phyloP scores from a whole-genome alignment of 2,888 invertebrate genomes.

The Drosophila aldrichi region DNA sequence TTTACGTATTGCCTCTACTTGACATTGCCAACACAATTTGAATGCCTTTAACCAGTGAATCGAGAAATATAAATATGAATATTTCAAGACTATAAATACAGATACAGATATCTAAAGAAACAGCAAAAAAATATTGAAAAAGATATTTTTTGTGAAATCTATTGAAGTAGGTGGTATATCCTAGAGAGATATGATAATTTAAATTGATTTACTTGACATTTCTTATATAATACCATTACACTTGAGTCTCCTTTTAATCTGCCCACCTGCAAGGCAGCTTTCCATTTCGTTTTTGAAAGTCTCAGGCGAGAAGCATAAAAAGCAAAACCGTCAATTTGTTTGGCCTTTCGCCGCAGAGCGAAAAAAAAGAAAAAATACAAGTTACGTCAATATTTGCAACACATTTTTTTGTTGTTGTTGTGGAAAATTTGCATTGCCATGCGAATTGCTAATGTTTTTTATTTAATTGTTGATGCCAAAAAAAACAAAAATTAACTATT shows the following conservation, averaged over 20 bases:
- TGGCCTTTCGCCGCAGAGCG: slow-evolving; percentile 63
- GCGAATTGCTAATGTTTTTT: slow-evolving; percentile 62
- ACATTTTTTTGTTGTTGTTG: slow-evolving; percentile 23
- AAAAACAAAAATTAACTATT: slow-evolving; percentile 18
- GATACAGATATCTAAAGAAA: neutral
- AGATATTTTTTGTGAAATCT: too few species aligned
- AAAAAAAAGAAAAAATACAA: slow-evolving; percentile 37
- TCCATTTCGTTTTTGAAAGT: slow-evolving; percentile 68
- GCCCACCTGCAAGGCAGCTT: slow-evolving; percentile 42
- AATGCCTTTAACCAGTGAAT: neutral
- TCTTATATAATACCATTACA: neutral
- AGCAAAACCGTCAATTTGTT: slow-evolving; percentile 26
- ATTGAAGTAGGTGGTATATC: neutral
- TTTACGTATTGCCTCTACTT: neutral
- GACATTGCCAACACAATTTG: neutral
- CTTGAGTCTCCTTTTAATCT: slow-evolving; percentile 26
- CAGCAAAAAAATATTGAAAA: too few species aligned
- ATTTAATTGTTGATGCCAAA: slow-evolving; percentile 51
- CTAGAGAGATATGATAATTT: neutral
- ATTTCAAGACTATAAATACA: neutral
- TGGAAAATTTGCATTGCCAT: slow-evolving; percentile 58
- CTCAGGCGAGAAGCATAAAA: slow-evolving; percentile 8
- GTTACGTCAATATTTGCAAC: slow-evolving; percentile 59
- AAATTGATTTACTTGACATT: neutral
- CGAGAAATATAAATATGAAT: neutral